Evolutionary conservation across 2,113 vertebrate species (phyloP).

Genomic region (Toxostoma redivivum): DNA sequence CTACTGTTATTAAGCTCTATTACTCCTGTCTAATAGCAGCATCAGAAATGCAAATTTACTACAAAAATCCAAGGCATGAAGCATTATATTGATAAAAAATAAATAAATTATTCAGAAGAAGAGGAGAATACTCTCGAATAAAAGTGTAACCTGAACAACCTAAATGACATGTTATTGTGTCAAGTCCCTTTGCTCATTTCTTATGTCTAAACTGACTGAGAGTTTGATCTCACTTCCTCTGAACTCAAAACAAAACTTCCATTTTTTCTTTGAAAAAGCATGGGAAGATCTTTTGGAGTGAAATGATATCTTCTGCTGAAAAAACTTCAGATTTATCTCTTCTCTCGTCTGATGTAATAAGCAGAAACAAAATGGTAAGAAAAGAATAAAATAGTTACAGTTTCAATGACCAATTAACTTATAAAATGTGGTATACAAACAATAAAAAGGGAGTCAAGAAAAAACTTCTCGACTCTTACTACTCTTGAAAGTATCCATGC

Average conservation of each 20-base stretch:
- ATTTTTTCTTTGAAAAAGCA: neutral
- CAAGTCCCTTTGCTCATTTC: neutral
- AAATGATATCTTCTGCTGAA: neutral
- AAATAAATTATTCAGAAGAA: neutral
- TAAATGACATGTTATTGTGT: neutral
- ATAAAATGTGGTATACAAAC: neutral
- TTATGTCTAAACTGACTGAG: neutral
- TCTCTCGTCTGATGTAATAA: neutral
- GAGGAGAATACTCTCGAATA: neutral
- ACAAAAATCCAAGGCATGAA: neutral
- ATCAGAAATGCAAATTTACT: neutral
- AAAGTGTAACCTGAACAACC: neutral
- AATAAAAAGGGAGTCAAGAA: slow-evolving; percentile 26
- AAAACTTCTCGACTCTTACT: neutral
- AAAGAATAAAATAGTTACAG: neutral
- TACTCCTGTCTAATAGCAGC: neutral
- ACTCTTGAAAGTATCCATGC: neutral
- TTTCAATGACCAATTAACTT: neutral
- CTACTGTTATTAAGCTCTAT: neutral
- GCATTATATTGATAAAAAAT: neutral
- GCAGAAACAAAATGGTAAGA: neutral
- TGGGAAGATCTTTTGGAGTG: neutral
- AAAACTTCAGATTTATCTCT: neutral
- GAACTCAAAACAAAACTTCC: neutral
- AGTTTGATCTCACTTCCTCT: neutral